Evolutionary conservation across 2,797 vertebrate species (phyloP).

Genomic region (Ceryle rudis): DNA sequence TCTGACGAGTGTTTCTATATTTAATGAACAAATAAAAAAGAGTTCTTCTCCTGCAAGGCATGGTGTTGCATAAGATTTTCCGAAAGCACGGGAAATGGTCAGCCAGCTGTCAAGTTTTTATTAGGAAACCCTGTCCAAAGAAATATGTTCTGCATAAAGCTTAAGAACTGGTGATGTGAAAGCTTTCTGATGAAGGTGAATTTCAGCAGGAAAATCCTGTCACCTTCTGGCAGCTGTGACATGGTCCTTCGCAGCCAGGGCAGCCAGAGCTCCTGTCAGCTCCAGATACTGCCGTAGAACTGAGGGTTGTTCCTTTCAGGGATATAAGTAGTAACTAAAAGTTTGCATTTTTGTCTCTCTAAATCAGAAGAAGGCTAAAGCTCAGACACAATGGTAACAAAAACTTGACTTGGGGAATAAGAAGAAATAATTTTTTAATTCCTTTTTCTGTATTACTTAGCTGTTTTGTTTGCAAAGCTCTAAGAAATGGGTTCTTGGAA

Average conservation of each 20-base stretch:
- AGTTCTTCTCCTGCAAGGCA: background rate
- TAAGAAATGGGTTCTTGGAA: background rate
- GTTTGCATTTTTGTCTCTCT: background rate
- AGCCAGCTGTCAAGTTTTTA: background rate
- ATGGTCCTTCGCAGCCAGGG: background rate
- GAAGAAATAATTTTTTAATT: background rate
- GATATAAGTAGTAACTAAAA: background rate
- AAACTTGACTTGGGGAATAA: background rate
- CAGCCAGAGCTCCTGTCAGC: background rate
- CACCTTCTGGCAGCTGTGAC: background rate
- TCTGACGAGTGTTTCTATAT: constrained; percentile 1
- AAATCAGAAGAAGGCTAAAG: background rate
- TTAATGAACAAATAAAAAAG: background rate
- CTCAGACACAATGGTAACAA: background rate
- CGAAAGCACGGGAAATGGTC: constrained; percentile 1
- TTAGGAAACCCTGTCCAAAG: background rate
- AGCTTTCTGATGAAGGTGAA: background rate
- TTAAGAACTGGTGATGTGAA: background rate
- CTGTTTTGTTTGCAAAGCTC: background rate
- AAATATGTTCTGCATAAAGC: background rate
- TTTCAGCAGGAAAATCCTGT: background rate
- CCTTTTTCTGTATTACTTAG: background rate
- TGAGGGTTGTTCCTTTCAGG: background rate
- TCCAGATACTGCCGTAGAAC: background rate
- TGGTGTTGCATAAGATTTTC: background rate